Evolutionary conservation across 2,113 vertebrate genomes (phyloP).

Genomic region (Nymphicus hollandicus): DNA sequence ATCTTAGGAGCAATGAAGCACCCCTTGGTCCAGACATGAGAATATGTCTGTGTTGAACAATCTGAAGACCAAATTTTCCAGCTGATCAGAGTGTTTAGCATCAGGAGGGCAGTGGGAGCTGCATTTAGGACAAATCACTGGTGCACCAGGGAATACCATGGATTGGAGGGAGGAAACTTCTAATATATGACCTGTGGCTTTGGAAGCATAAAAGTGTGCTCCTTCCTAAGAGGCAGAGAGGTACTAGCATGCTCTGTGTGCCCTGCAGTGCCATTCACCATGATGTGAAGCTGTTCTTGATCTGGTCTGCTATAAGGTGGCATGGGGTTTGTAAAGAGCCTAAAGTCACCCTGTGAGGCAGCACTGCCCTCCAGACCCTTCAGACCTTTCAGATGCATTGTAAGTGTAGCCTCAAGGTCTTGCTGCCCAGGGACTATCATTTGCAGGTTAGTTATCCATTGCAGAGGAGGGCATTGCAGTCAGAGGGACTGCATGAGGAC

Average conservation of each 20-base stretch:
- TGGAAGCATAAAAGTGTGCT: fast-evolving
- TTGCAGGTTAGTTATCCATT: not conserved
- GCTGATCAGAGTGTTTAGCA: not conserved
- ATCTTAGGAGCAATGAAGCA: not conserved
- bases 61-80: not conserved
- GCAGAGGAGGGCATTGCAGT: not conserved
- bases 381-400: not conserved
- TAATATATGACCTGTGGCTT: not conserved
- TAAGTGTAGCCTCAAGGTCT: not conserved
- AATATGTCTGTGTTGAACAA: not conserved
- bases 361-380: not conserved
- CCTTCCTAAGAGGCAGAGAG: not conserved
- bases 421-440: not conserved
- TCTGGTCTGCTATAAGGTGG: not conserved
- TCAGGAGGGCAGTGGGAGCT: not conserved
- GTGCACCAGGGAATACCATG: not conserved
- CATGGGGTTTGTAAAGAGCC: not conserved
- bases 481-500: not conserved
- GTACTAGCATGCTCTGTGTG: not conserved
- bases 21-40: too few relatives aligned
- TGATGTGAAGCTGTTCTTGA: not conserved
- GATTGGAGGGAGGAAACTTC: not conserved
- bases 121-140: not conserved
- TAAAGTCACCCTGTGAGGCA: not conserved
- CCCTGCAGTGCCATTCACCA: too few relatives aligned